Percentiles rank a stretch among this genome's conserved stretches.
phyloP scores from a whole-genome alignment of 2,113 vertebrate genomes.

The Melanerpes formicivorus region DNA sequence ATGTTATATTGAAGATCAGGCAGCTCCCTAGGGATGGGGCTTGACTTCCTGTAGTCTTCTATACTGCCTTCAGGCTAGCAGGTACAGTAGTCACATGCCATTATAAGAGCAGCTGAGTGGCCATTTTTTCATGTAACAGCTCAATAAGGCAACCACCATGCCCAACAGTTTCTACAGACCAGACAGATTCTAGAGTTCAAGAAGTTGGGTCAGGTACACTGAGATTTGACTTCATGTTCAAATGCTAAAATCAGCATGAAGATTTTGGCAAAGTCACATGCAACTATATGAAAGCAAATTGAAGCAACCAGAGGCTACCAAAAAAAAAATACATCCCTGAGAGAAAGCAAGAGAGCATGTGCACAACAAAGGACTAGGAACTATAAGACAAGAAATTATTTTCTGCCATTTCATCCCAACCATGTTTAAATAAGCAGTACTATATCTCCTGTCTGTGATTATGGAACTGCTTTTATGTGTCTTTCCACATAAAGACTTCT shows the following conservation, averaged over 20 bases:
- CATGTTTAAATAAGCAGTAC: neutral
- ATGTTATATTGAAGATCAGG: neutral
- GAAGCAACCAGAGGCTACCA: neutral
- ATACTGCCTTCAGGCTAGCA: neutral
- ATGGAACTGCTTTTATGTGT: neutral
- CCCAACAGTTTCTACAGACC: neutral
- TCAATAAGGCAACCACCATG: neutral
- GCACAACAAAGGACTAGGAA: neutral
- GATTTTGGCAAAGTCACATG: neutral
- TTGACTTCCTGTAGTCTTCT: neutral
- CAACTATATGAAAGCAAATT: neutral
- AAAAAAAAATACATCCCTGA: neutral
- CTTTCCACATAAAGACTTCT: neutral
- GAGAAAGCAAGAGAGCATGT: neutral
- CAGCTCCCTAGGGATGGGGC: neutral
- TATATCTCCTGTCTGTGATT: neutral
- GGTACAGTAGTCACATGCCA: neutral
- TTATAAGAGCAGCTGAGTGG: neutral
- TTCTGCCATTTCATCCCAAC: neutral
- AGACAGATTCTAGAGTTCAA: neutral
- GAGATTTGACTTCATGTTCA: neutral
- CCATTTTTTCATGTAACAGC: neutral
- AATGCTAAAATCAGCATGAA: neutral
- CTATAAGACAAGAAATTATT: neutral
- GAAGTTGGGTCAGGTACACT: neutral